Conservation (phyloP, 1,140 invertebrate species). For the Drosophila takahashii region DNA sequence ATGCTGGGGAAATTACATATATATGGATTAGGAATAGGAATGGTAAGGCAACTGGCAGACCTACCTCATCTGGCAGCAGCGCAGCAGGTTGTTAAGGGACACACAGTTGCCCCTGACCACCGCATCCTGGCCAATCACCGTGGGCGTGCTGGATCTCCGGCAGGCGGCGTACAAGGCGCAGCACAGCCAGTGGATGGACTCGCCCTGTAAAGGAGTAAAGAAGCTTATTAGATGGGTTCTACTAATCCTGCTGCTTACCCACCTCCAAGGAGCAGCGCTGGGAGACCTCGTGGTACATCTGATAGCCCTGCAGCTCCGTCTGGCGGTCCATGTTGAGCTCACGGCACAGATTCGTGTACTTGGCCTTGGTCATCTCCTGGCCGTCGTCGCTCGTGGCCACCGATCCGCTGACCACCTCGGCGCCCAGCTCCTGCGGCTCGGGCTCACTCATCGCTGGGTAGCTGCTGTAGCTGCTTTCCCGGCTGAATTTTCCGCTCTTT, state of each 20-base stretch:
- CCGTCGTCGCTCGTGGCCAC: slow-evolving; percentile 48
- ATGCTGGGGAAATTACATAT: slow-evolving; percentile 89
- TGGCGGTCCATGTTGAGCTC: slow-evolving; percentile 80
- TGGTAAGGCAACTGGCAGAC: neutral
- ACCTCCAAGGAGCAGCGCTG: slow-evolving; percentile 75
- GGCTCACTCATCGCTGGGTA: slow-evolving; percentile 45
- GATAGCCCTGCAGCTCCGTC: slow-evolving; percentile 71
- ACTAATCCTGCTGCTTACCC: neutral
- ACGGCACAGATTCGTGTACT: slow-evolving; percentile 72
- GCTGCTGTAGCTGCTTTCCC: slow-evolving; percentile 7
- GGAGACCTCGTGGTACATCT: slow-evolving; percentile 61
- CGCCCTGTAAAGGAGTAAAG: slow-evolving; percentile 89
- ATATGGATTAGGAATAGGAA: neutral
- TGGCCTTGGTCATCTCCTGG: slow-evolving; percentile 51
- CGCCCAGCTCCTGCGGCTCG: slow-evolving; percentile 64
- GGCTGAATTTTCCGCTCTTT: neutral
- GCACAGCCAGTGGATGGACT: slow-evolving; percentile 96
- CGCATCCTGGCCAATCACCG: slow-evolving; percentile 89
- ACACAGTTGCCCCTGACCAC: slow-evolving; percentile 96
- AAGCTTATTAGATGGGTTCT: neutral
- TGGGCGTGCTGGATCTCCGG: slow-evolving; percentile 91
- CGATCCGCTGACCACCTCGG: slow-evolving; percentile 62
- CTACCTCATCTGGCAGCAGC: slow-evolving; percentile 94
- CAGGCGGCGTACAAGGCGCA: slow-evolving; percentile 97
- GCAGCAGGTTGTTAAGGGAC: slow-evolving; percentile 94